Base-by-base conservation (phyloP, 2,888 invertebrate genomes). In the Acholoe squamosa region DNA sequence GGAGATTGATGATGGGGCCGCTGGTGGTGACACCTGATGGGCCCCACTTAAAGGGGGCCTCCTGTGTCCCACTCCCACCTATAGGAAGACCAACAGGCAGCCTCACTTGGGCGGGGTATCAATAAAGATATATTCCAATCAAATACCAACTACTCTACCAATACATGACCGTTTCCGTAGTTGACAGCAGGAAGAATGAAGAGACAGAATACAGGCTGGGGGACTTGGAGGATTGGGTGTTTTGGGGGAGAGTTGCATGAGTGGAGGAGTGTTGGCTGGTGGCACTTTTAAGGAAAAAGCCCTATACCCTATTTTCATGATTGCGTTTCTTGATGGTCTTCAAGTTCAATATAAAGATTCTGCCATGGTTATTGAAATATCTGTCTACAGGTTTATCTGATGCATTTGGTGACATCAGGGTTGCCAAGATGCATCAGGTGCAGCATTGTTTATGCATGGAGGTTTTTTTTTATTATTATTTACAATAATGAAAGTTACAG, bases 81-180 rank as follows among this genome's bases (percentile, higher is more conserved):
- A 22, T 16, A 43, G 84, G 84, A 12, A 16, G n/a, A 28, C 77
- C 3, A 3, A n/a, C 25, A 1, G 14, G 71, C 71, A n/a, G 71
- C 3, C 19, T 61, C 1, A 61, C 71, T 28, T 61, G 61, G 22
- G 22, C 28, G 77, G 34, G 7, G 84, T 84, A 84, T 84, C 84
- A 84, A 84, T 84, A 84, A 84, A 84, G 84, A 84, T 84, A 84
- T 84, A 84, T 84, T 51, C 84, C 43, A 51, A 84, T 84, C 84
- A 84, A 84, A 84, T 51, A 10, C 14, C 84, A 25, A 84, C 43
- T 51, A 34, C 77, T 77, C 34, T 77, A 10, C 43, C 22, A n/a
- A 84, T 84, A n/a, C 16, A 22, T 19, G 31, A 31, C n/a, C 5
- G 77, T 77, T 77, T n/a, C 77, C 1, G 19, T 28, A 16, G 19